These are phyloP conservation scores for Homalodisca vitripennis DNA, from an alignment of 1,140 invertebrate genomes.

Conservation along the genomic window DNA sequence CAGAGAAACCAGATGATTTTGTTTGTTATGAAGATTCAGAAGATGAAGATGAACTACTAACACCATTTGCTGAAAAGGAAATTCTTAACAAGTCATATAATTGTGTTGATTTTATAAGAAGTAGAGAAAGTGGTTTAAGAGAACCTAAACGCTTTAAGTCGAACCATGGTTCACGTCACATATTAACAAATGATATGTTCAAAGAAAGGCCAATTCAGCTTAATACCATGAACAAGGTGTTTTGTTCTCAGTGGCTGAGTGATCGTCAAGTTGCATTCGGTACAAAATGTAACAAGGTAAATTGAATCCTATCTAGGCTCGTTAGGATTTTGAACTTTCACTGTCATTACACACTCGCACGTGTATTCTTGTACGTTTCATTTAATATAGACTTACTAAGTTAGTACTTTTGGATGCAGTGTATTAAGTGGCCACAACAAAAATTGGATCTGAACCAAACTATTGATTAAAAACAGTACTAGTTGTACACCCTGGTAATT, in stretches of 20 bases:
- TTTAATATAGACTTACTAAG: no score
- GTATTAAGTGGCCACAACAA: no score
- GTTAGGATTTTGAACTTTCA: neutral
- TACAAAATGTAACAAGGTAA: conserved; percentile 94
- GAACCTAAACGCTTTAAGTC: conserved; percentile 72
- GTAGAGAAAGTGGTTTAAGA: conserved; percentile 67
- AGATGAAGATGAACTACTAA: conserved; percentile 80
- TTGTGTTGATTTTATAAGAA: conserved; percentile 80
- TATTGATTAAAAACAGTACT: no score
- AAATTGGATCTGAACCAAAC: no score
- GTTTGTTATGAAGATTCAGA: conserved; percentile 84
- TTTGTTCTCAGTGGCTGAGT: conserved; percentile 94
- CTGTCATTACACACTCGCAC: neutral
- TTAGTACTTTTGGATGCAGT: no score
- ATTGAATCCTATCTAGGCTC: no score
- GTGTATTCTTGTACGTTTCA: neutral
- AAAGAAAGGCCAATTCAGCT: conserved; percentile 77
- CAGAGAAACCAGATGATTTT: conserved; percentile 86
- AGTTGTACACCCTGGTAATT: no score
- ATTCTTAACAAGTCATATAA: conserved; percentile 78
- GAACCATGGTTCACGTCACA: conserved; percentile 79
- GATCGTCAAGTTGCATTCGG: conserved; percentile 93
- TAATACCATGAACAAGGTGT: conserved; percentile 92
- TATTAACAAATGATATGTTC: conserved; percentile 84
- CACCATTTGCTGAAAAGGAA: conserved; percentile 65